These are phyloP conservation scores for Scrobipalpa atriplicella DNA, from an alignment of 2,888 invertebrate genomes.

Conservation along the genomic window DNA sequence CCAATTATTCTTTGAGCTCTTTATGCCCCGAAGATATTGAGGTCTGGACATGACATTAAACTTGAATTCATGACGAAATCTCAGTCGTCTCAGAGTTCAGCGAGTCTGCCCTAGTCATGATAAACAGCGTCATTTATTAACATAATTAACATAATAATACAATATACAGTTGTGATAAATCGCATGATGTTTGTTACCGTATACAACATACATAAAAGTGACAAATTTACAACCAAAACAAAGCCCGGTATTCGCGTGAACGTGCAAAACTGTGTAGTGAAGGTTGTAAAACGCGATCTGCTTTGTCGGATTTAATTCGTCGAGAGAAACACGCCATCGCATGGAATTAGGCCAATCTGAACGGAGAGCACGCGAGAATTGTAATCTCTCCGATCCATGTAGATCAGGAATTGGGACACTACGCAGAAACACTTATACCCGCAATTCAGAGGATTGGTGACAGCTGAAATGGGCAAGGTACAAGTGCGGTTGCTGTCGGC, in stretches of 20 bases:
- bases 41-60: no score
- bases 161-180: slow-evolving; percentile 15
- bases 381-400: slow-evolving; percentile 18
- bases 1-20: no score
- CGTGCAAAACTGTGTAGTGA: slow-evolving; percentile 22
- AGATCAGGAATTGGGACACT: slow-evolving; percentile 24
- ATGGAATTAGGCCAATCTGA: slow-evolving; percentile 28
- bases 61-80: no score
- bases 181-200: slow-evolving; percentile 1
- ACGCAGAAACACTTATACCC: slow-evolving; percentile 16
- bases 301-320: slow-evolving; percentile 29
- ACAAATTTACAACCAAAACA: slow-evolving; percentile 22
- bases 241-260: slow-evolving; percentile 15
- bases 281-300: slow-evolving; percentile 30
- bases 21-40: no score
- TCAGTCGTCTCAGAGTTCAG: background rate
- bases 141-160: slow-evolving; percentile 16
- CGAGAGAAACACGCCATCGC: slow-evolving; percentile 29
- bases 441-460: background rate
- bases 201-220: slow-evolving; percentile 18
- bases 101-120: slow-evolving; percentile 2
- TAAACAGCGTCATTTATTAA: slow-evolving; percentile 12
- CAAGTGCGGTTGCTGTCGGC: background rate
- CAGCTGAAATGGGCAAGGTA: background rate
- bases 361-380: slow-evolving; percentile 17